Evolutionary conservation across 2,888 invertebrate genomes (phyloP), one percentile per base, ranked within the genome.

Genomic region (Netelia melanura): DNA sequence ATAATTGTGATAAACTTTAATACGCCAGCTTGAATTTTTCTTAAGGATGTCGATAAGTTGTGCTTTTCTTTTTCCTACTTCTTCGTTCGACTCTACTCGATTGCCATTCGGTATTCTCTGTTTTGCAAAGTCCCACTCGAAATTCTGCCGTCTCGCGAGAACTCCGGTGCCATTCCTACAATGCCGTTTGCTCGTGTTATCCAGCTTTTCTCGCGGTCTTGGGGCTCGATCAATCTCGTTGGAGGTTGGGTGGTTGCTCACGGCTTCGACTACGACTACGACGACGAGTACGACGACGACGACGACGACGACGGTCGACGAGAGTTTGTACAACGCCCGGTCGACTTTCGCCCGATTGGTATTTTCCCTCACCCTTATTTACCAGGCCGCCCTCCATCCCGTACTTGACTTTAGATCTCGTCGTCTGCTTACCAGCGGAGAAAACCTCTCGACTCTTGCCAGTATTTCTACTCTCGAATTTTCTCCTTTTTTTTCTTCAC

Each of bases 351-450:
- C 67, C 25, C 64, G 81, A 81, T 81, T 70, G 72, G 72, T 80
- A 80, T 80, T 80, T 44, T 71, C 75, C 44, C 54, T 70, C 61
- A 54, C 75, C 54, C 76, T 81, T 81, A 81, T 81, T 81, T 76
- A 76, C 76, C 76, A 64, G 76, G 43, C 43, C 43, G 52, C 17
- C 70, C 54, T 21, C 38, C 65, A 65, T 44, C 14, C 23, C 52
- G 14, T 48, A n/a, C 52, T 76, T 14, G 56, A 64, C 70, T 81
- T 25, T 14, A 43, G 25, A 56, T 56, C 71, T 43, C 70, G 62
- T 58, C 58, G 48, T 72, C 17, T 71, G 43, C 56, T 21, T 65
- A 65, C 9, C 9, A 23, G 44, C 43, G n/a, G 56, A 56, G n/a
- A 61, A 17, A 21, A 70, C 23, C 65, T 30, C 70, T 5, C 30